Evolutionary conservation across 2,113 vertebrate genomes (phyloP).

Genomic region (Mesitornis unicolor): DNA sequence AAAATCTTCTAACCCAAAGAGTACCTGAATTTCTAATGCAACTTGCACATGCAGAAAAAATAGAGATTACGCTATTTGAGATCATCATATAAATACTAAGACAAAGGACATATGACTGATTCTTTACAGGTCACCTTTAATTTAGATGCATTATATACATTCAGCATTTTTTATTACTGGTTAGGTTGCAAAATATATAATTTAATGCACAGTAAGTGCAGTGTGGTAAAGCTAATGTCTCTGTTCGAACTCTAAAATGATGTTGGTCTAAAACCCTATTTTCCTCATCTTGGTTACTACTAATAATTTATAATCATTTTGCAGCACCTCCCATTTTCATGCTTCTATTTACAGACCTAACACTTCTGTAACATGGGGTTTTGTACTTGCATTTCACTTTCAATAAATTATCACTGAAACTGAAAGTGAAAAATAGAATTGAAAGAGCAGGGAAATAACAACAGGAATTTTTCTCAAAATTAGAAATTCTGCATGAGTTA

Average conservation of each 20-base stretch:
- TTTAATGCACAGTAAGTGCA: constrained; percentile 9
- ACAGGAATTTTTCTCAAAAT: not conserved
- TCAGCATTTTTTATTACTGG: constrained; percentile 47
- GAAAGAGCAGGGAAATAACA: not conserved
- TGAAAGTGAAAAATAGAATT: not conserved
- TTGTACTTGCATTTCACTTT: not conserved
- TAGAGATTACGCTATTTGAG: not conserved
- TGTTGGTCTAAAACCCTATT: not conserved
- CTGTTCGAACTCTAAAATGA: not conserved
- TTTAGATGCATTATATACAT: constrained; percentile 6
- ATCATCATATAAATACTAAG: not conserved
- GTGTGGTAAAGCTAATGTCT: constrained; percentile 32
- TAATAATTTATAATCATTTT: not conserved
- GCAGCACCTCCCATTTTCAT: not conserved
- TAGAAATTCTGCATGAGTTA: not conserved
- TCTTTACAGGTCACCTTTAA: constrained; percentile 50
- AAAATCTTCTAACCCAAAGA: not conserved
- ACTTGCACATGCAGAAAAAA: not conserved
- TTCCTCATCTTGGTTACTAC: not conserved
- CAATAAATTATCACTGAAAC: not conserved
- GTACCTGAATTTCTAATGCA: not conserved
- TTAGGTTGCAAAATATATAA: constrained; percentile 9
- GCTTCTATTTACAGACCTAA: not conserved
- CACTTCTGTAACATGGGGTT: not conserved
- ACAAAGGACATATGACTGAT: not conserved